Conservation (phyloP, 2,797 vertebrate genomes). For the Chelon auratus region DNA sequence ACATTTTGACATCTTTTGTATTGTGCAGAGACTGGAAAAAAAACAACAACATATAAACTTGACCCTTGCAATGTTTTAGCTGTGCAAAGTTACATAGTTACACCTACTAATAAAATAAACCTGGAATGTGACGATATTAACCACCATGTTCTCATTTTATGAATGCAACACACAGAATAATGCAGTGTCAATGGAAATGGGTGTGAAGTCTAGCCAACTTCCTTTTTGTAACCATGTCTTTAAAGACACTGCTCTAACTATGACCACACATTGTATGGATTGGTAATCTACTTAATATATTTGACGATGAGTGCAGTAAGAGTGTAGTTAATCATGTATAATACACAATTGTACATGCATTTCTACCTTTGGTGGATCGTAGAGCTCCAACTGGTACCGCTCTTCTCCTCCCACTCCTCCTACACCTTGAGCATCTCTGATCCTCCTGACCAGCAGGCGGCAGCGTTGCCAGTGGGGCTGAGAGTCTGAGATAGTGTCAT, state of each 20-base stretch:
- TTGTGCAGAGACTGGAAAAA: neutral
- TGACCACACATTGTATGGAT: neutral
- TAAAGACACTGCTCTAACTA: neutral
- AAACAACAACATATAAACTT: neutral
- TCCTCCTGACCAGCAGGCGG: conserved; percentile 90
- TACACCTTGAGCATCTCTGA: conserved; percentile 61
- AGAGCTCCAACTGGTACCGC: conserved; percentile 90
- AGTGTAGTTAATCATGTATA: neutral
- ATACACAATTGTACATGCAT: neutral
- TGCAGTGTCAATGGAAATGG: neutral
- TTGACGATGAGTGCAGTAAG: too few relatives aligned
- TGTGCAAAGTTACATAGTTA: too few relatives aligned
- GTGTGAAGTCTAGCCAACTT: neutral
- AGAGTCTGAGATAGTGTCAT: conserved; percentile 92
- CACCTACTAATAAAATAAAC: neutral
- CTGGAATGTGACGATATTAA: neutral
- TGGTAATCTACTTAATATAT: neutral
- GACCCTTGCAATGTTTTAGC: neutral
- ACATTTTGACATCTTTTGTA: neutral
- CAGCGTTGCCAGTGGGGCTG: conserved; percentile 92
- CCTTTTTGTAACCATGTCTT: neutral
- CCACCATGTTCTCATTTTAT: neutral
- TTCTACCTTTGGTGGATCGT: conserved; percentile 96
- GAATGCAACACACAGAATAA: neutral
- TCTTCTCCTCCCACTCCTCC: conserved; percentile 67